Evolutionary conservation across 2,888 invertebrate species (phyloP), one percentile per base, ranked within the genome.

Genomic region (Apotomis turbidana): DNA sequence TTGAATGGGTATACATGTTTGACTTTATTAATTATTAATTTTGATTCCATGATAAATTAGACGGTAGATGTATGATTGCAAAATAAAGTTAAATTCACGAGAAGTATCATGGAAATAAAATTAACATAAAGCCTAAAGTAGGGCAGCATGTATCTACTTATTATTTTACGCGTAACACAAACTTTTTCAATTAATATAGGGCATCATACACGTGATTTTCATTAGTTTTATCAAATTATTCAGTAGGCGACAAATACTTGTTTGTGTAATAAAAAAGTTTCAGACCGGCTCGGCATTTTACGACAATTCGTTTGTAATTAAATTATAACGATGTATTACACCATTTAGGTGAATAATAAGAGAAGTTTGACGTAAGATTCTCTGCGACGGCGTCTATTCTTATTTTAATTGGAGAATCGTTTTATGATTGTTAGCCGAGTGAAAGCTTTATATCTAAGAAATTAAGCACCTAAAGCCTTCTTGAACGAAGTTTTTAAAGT

Each of bases 241-340:
- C 12, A 55, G 12, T 36, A 41, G 15, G 15, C 38, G 51, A 54
- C 64, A 66, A 62, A 68, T 60, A 58, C 36, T 74, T 74, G 74
- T 75, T 78, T 75, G 74, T 76, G 75, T 76, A 75, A 77, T 76
- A 72, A 6, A 5, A 73, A 74, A 73, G 73, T 77, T 77, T 78
- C 79, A 79, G 76, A 79, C 81, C 2, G 27, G 27, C 27, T 79
- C 80, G 80, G 77, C 80, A 79, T 81, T 74, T 83, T 81, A 83
- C 79, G 82, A 71, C 13, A 12, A 62, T 70, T 64, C 46, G 27
- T 46, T 60, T 38, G 44, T 83, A 85, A 88, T 88, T 83, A 78
- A 84, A 83, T 87, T 86, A 89, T 85, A 82, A 82, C 79, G 79
- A 85, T 83, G 80, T 83, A 83, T 85, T 82, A 84, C 81, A 83